Base-by-base conservation (phyloP, 2,888 invertebrate species). In the Acholoe squamosa region DNA sequence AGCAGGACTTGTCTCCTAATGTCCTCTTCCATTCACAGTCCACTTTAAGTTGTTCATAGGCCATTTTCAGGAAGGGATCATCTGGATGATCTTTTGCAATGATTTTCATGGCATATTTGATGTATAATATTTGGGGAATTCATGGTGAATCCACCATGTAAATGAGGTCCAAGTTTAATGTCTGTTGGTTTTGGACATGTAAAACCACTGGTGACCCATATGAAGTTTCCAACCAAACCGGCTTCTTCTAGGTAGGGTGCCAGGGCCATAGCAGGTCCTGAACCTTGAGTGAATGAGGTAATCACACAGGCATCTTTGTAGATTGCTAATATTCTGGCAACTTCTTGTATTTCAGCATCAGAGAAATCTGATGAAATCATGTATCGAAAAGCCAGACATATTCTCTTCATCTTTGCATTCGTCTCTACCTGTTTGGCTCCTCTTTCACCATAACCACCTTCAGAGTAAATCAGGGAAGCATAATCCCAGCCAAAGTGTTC, bases 11-110 rank as follows among this genome's bases (percentile, higher is more conserved):
- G 56, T 56, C 19, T 0, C 80, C 56, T 5, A 31, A 0, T 0
- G 25, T 90, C 12, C 12, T n/a, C 5, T 90, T 31, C 89, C 84
- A 90, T 31, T 14, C 28, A 76, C 91, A 91, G 51, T 77, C 52
- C 19, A 88, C 80, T 1, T 0, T 22, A 77, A n/a, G n/a, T n/a
- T n/a, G n/a, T 31, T 90, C 51, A 88, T 91, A 91, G n/a, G 56
- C 5, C 25, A 31, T 31, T 16, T 54, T n/a, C 33, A 86, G 28
- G 71, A 89, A 91, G 16, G 88, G 86, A 51, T 91, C 43, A 25
- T 22, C 89, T 1, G 84, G 67, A 10, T 90, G 43, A 14, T n/a
- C 67, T 88, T 89, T 56, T n/a, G 89, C 67, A 14, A 54, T 86
- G 10, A 86, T 16, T 0, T 14, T 56, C 28, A 7, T 19, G 19